Conservation (phyloP, 64 coral and sea anemone genomes). For the Platygyra sinensis region DNA sequence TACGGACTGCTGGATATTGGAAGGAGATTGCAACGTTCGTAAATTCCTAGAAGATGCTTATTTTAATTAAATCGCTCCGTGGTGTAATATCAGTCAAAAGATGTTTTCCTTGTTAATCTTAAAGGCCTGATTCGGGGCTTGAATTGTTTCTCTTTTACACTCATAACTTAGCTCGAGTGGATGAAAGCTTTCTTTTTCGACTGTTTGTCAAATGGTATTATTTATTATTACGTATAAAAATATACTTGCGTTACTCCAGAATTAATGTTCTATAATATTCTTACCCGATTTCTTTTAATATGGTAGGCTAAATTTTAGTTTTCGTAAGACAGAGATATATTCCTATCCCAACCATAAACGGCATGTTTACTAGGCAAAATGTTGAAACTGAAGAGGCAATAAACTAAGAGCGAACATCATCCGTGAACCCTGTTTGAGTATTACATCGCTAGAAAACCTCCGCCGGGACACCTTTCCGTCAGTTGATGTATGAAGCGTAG, state of each 20-base stretch:
- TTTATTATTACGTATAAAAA: not conserved
- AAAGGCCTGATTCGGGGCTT: not conserved
- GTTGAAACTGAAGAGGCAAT: too few species aligned
- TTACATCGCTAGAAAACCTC: not conserved
- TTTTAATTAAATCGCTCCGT: not conserved
- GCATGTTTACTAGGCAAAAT: too few species aligned
- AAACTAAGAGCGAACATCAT: not conserved
- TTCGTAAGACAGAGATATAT: too few species aligned
- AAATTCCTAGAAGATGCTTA: not conserved
- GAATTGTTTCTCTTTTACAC: not conserved
- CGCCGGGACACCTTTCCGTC: not conserved
- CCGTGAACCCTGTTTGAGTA: not conserved
- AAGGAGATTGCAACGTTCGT: not conserved
- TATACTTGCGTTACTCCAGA: too few species aligned
- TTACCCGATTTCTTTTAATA: too few species aligned
- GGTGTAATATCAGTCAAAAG: not conserved
- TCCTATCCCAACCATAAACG: too few species aligned
- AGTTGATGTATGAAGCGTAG: conserved; percentile 3
- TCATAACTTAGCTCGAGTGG: not conserved
- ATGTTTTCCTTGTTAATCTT: not conserved
- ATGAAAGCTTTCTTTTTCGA: too few species aligned
- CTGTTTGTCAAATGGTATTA: not conserved
- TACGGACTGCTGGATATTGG: not conserved
- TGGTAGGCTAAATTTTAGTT: too few species aligned
- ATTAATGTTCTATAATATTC: too few species aligned